phyloP scores from a whole-genome alignment of 2,888 invertebrate species.

The Caenorhabditis sp. region DNA sequence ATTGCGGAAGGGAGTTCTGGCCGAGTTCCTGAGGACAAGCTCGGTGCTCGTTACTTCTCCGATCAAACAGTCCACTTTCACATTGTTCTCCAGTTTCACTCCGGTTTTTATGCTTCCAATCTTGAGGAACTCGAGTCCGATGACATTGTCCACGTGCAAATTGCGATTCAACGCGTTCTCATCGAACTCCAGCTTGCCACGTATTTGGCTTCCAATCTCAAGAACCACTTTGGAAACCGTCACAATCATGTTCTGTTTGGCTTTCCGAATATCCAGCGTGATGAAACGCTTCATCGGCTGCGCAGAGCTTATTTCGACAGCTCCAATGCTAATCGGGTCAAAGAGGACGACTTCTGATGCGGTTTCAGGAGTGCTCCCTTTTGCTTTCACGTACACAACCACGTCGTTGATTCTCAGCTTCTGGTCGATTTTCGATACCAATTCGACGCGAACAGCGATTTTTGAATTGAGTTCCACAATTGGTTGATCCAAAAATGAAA shows the following conservation, averaged over 20 bases:
- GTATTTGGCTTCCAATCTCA: constrained; percentile 28
- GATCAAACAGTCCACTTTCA: constrained; percentile 55
- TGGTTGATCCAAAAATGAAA: constrained; percentile 38
- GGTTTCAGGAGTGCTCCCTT: constrained; percentile 5
- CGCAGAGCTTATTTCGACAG: constrained; percentile 8
- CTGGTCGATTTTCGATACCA: constrained; percentile 27
- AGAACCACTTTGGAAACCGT: constrained; percentile 33
- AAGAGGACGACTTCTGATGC: background rate
- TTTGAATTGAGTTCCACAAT: constrained; percentile 28
- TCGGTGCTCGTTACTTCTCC: constrained; percentile 60
- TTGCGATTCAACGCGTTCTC: constrained; percentile 39
- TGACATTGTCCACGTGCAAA: constrained; percentile 2
- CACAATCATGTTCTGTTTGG: constrained; percentile 20
- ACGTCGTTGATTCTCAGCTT: constrained; percentile 28
- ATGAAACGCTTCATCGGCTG: constrained; percentile 26
- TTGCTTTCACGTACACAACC: constrained; percentile 10
- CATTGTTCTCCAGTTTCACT: constrained; percentile 15
- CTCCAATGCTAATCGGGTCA: constrained; percentile 27
- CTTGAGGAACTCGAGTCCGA: constrained; percentile 35
- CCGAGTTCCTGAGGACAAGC: constrained; percentile 44
- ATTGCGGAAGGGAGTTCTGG: background rate
- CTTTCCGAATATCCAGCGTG: constrained; percentile 8
- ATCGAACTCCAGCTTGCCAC: constrained; percentile 49
- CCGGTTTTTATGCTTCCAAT: constrained; percentile 9
- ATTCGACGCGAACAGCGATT: constrained; percentile 24